Conservation (phyloP, 2,797 vertebrate species). For the Mormyrus hasselquistii region DNA sequence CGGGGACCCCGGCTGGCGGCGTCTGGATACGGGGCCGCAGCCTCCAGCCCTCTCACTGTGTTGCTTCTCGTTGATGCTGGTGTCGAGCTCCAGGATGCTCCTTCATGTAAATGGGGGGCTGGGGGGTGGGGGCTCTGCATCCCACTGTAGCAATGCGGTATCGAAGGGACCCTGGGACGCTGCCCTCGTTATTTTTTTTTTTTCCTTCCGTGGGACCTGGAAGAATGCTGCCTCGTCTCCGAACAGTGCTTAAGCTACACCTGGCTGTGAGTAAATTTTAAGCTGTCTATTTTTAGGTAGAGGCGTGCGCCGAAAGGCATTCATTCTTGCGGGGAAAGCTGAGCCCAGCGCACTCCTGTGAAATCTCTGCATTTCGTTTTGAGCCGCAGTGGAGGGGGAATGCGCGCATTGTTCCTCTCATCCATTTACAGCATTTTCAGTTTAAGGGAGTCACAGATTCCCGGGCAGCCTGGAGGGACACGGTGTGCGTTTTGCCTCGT, state of each 20-base stretch:
- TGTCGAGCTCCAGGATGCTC: neutral
- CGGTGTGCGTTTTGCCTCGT: conserved; percentile 28
- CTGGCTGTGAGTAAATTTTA: conserved; percentile 42
- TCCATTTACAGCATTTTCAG: conserved; percentile 40
- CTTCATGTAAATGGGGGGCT: neutral
- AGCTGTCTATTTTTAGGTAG: conserved; percentile 52
- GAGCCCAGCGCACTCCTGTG: conserved; percentile 19
- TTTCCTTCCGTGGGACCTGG: conserved; percentile 38
- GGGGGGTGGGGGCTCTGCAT: neutral
- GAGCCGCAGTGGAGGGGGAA: conserved; percentile 14
- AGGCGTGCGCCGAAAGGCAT: conserved; percentile 43
- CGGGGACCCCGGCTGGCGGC: conserved; percentile 33
- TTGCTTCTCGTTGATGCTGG: neutral
- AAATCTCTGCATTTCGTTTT: conserved; percentile 21
- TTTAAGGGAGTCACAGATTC: conserved; percentile 30
- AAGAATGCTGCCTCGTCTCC: conserved; percentile 39
- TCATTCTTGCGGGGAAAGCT: conserved; percentile 40
- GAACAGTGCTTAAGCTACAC: conserved; percentile 36
- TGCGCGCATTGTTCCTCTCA: conserved; percentile 27
- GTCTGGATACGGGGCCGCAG: neutral
- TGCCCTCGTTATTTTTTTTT: conserved; percentile 26
- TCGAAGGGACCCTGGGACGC: neutral
- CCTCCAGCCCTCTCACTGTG: neutral
- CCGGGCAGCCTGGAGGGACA: conserved; percentile 32
- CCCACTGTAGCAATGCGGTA: neutral